A percentile compares a stretch with the other conserved stretches of the same genome.
These are phyloP conservation scores for Sander vitreus DNA, from an alignment of 2,113 vertebrate genomes.

Conservation along the genomic window DNA sequence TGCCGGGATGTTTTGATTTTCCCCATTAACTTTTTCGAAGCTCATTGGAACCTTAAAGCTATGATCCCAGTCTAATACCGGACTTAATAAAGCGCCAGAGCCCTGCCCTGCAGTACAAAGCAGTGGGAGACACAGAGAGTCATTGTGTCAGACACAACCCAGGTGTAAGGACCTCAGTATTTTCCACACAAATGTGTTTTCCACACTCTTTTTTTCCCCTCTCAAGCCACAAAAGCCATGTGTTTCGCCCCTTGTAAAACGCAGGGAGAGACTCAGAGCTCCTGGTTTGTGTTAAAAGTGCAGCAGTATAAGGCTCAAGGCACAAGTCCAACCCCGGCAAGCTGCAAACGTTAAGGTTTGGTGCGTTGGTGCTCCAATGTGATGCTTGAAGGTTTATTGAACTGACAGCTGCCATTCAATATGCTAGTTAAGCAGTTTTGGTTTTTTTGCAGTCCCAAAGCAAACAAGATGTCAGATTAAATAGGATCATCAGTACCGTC, in stretches of 20 bases:
- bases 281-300: conserved; percentile 45
- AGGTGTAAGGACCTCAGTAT: conserved; percentile 65
- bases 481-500: conserved; percentile 19
- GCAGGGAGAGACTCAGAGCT: conserved; percentile 25
- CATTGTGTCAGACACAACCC: conserved; percentile 65
- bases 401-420: conserved; percentile 45
- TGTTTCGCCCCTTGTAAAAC: conserved; percentile 65
- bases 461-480: conserved; percentile 56
- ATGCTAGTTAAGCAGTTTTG: conserved; percentile 19
- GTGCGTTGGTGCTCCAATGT: neutral
- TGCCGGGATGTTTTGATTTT: conserved; percentile 46
- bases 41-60: conserved; percentile 58
- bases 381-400: neutral
- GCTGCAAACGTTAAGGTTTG: conserved; percentile 3
- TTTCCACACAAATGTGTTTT: conserved; percentile 75
- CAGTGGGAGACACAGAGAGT: conserved; percentile 32
- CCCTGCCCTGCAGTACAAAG: conserved; percentile 35
- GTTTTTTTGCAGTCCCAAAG: neutral
- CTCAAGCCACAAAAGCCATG: conserved; percentile 51
- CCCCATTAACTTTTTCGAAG: conserved; percentile 54
- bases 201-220: conserved; percentile 40
- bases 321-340: neutral
- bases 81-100: conserved; percentile 44
- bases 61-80: conserved; percentile 47
- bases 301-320: conserved; percentile 27